Evolutionary conservation across 2,888 invertebrate species (phyloP).

Genomic region (Xylota sylvarum): DNA sequence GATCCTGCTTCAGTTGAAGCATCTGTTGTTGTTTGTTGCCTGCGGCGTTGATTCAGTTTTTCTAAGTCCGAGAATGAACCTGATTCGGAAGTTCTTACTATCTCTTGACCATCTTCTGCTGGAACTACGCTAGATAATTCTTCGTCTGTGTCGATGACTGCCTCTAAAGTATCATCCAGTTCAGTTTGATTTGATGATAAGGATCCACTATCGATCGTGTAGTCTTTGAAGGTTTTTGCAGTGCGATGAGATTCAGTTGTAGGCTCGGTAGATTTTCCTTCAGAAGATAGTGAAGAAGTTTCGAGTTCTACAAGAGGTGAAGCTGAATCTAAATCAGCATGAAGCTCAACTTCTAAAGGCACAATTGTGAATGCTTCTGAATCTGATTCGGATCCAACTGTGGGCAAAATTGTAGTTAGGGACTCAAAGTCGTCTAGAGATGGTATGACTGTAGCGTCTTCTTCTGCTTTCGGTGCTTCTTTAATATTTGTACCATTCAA

Average conservation of each 20-base stretch:
- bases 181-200: neutral
- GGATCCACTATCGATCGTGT: neutral
- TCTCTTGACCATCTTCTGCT: neutral
- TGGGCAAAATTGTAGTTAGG: conserved; percentile 5
- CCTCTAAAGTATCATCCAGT: conserved; percentile 5
- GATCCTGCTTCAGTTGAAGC: neutral
- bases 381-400: neutral
- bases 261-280: neutral
- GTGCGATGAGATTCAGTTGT: conserved; percentile 31
- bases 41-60: conserved; percentile 15
- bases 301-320: neutral
- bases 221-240: conserved; percentile 50
- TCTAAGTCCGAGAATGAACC: conserved; percentile 10
- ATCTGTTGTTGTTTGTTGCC: neutral
- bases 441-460: conserved; percentile 15
- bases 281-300: neutral
- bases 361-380: neutral
- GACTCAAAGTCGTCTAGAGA: conserved; percentile 29
- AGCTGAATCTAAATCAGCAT: neutral
- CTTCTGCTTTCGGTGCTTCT: neutral
- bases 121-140: neutral
- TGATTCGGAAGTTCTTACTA: conserved; percentile 6
- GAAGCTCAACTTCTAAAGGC: neutral
- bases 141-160: neutral
- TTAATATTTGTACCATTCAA: neutral